Conservation (phyloP, 2,113 vertebrate species). For the Charina bottae region DNA sequence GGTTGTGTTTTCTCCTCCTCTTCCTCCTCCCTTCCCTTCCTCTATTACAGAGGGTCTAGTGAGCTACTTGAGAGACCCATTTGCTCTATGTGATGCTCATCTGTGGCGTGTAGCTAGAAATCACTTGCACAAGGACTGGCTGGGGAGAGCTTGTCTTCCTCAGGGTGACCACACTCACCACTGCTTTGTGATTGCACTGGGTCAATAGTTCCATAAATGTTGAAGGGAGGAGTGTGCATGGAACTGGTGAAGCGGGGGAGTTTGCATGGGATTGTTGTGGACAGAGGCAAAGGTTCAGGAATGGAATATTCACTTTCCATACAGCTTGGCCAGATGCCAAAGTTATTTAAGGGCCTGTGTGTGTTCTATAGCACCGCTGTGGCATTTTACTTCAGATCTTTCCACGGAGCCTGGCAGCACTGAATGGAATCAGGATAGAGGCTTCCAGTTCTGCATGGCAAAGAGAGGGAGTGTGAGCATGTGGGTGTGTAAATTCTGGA, state of each 20-base stretch:
- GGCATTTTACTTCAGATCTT: slow-evolving; percentile 10
- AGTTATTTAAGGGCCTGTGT: slow-evolving; percentile 5
- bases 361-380: background rate
- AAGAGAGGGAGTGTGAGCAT: background rate
- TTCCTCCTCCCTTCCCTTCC: background rate
- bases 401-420: slow-evolving; percentile 2
- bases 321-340: background rate
- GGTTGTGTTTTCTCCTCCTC: background rate
- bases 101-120: slow-evolving; percentile 5
- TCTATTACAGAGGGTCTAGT: slow-evolving; percentile 5
- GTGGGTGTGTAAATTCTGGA: slow-evolving; percentile 5
- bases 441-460: slow-evolving; percentile 12
- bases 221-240: background rate
- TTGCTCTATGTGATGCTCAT: slow-evolving; percentile 21
- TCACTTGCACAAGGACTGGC: background rate
- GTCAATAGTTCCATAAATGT: slow-evolving; percentile 6
- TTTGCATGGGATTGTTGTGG: background rate
- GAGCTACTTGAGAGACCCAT: slow-evolving; percentile 6
- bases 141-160: background rate
- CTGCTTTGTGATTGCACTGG: slow-evolving; percentile 10
- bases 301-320: background rate
- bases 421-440: background rate
- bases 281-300: background rate
- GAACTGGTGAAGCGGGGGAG: background rate
- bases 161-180: background rate